Evolutionary conservation across 2,797 vertebrate genomes (phyloP).

Genomic region (Danio tinwini): DNA sequence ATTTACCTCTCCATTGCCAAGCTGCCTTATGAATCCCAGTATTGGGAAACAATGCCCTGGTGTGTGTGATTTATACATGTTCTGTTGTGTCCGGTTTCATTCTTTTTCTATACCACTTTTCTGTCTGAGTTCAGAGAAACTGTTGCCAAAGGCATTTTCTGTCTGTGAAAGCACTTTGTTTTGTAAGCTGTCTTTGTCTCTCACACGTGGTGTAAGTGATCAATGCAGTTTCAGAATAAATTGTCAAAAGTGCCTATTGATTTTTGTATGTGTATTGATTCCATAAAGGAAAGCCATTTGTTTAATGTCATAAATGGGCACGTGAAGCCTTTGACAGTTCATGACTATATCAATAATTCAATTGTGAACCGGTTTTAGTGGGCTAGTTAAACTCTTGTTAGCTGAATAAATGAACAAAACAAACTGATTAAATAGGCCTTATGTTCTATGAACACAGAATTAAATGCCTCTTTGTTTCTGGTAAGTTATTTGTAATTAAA

Average conservation of each 20-base stretch:
- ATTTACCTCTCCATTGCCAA: conserved; percentile 19
- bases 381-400: too few species aligned
- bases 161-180: conserved; percentile 26
- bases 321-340: not conserved
- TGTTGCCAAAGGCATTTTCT: conserved; percentile 11
- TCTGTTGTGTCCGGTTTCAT: conserved; percentile 30
- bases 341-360: too few species aligned
- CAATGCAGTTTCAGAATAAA: conserved; percentile 22
- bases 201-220: conserved; percentile 6
- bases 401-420: too few species aligned
- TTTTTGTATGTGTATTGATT: conserved; percentile 2
- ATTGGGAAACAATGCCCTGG: conserved; percentile 6
- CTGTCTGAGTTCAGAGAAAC: conserved; percentile 33
- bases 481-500: too few species aligned
- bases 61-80: conserved; percentile 23
- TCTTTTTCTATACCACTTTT: conserved; percentile 25
- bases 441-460: too few species aligned
- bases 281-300: not conserved
- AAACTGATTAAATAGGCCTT: too few species aligned
- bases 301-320: not conserved
- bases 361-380: too few species aligned
- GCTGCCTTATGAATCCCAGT: conserved; percentile 18
- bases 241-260: not conserved
- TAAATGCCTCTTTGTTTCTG: too few species aligned
- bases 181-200: conserved; percentile 32